Evolutionary conservation across 2,888 invertebrate genomes (phyloP), one percentile per base, ranked within the genome.

Genomic region (Tridacna gigas): DNA sequence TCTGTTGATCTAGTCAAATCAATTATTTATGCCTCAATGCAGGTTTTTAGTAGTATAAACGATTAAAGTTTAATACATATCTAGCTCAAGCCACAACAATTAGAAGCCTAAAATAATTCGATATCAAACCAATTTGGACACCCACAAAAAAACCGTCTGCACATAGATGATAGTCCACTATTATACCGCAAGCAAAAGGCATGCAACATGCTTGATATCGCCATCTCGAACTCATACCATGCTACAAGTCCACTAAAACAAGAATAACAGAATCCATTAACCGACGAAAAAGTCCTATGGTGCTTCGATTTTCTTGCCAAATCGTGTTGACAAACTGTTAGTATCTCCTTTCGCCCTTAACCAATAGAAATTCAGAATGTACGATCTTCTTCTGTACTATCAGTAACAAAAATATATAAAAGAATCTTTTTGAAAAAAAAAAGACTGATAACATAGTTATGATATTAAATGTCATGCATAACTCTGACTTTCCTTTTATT

Each of bases 101-200:
- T 63, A 63, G 13, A 63, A 25, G 22, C 22, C 13, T 63, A 63
- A n/a, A 63, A 63, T 63, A 63, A n/a, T 63, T 63, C 26, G 63
- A 63, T 63, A 20, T 9, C 3, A 9, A 3, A 63, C n/a, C 22
- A 63, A 13, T 63, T 63, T 18, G 22, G n/a, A 22, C 22, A 63
- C 63, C 12, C 63, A 63, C 22, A 71, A 18, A 71, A 71, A 71
- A 71, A 71, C 71, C 71, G 71, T 71, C 71, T 71, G 71, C 71
- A 71, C 71, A n/a, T 20, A 15, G 51, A 13, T 18, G 48, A 47
- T 25, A 37, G 20, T 47, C 12, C 12, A 15, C 25, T 48, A 48
- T 25, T 5, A 15, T 26, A 22, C 51, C 15, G 51, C 67, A 37
- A n/a, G 45, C 37, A 15, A 71, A 51, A n/a, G 4, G 47, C 71